Conservation (phyloP, 2,113 vertebrate genomes). For the Andinoacara biseriatus region DNA sequence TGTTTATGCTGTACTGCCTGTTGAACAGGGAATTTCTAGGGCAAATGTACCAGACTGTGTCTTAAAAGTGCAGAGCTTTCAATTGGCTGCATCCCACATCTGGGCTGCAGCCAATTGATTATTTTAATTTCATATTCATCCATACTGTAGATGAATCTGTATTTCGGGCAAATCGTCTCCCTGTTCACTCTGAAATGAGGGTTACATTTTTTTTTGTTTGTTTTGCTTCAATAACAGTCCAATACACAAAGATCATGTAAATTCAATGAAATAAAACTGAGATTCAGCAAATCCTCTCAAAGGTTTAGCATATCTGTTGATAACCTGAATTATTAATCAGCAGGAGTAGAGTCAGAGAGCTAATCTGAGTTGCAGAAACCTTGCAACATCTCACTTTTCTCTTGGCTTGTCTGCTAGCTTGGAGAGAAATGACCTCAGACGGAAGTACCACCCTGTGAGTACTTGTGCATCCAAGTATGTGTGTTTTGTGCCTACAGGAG, state of each 20-base stretch:
- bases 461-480: background rate
- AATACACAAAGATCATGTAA: background rate
- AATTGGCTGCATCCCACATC: background rate
- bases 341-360: background rate
- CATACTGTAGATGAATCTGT: background rate
- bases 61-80: background rate
- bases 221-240: no score
- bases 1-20: slow-evolving; percentile 38
- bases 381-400: background rate
- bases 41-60: background rate
- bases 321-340: background rate
- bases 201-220: background rate
- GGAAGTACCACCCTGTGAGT: background rate
- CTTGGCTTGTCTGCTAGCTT: slow-evolving; percentile 27
- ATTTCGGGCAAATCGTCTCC: background rate
- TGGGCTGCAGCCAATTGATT: background rate
- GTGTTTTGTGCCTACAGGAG: background rate
- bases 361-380: background rate
- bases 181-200: background rate
- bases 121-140: background rate
- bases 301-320: background rate
- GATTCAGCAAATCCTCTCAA: background rate
- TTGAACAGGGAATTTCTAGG: slow-evolving; percentile 23
- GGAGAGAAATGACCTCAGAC: slow-evolving; percentile 36
- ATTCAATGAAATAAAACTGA: background rate